Evolutionary conservation across 1,140 invertebrate genomes (phyloP).

Genomic region (Cherax destructor): DNA sequence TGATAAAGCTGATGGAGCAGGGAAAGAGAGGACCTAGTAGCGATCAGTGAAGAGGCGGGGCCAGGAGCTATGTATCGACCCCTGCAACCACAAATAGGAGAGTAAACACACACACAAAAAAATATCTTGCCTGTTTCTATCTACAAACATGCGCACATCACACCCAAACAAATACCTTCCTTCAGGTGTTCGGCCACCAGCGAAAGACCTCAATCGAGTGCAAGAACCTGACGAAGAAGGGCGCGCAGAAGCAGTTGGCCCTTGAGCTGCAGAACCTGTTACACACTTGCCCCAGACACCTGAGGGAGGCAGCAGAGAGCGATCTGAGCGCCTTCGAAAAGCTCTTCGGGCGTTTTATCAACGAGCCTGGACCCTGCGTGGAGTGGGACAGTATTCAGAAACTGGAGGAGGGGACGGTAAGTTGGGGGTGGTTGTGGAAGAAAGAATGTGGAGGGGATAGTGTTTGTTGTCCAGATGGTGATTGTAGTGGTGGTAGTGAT

Average conservation of each 20-base stretch:
- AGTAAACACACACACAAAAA: too few species aligned
- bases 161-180: too few species aligned
- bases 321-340: slow-evolving; percentile 88
- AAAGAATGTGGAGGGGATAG: not conserved
- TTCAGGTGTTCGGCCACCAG: not conserved
- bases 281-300: slow-evolving; percentile 74
- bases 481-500: too few species aligned
- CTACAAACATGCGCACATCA: too few species aligned
- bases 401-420: slow-evolving; percentile 84
- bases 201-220: not conserved
- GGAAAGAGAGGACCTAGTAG: too few species aligned
- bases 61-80: too few species aligned
- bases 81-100: too few species aligned
- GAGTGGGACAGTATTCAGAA: slow-evolving; percentile 95
- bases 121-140: too few species aligned
- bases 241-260: slow-evolving; percentile 86
- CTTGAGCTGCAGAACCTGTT: slow-evolving; percentile 87
- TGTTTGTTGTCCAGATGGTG: too few species aligned
- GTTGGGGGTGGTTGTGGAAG: not conserved
- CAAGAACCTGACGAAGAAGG: slow-evolving; percentile 82
- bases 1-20: too few species aligned
- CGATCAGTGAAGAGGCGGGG: too few species aligned
- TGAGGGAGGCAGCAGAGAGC: slow-evolving; percentile 6
- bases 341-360: slow-evolving; percentile 89
- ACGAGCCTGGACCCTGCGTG: slow-evolving; percentile 89